These are phyloP conservation scores for Pteruthius melanotis DNA, from an alignment of 2,113 vertebrate genomes.

Conservation along the genomic window DNA sequence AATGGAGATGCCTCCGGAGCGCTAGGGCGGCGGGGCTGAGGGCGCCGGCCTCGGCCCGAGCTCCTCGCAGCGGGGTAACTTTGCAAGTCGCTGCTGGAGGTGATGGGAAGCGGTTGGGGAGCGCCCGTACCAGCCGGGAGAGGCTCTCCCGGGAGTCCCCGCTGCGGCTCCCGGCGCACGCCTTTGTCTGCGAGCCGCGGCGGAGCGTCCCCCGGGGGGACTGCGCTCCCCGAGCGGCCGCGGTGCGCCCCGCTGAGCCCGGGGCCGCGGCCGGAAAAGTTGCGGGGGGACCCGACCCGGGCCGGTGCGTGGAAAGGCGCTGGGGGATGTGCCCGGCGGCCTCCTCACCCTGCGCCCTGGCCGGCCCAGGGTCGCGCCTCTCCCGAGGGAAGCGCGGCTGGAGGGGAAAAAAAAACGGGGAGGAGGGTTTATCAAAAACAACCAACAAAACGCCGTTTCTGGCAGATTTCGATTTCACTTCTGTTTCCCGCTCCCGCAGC, in stretches of 20 bases:
- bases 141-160: background rate
- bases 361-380: background rate
- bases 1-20: background rate
- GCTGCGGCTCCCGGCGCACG: background rate
- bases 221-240: background rate
- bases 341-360: background rate
- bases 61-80: background rate
- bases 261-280: background rate
- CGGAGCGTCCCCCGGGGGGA: background rate
- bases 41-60: background rate
- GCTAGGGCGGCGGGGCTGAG: background rate
- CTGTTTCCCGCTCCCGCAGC: conserved; percentile 31
- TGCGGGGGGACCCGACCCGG: background rate
- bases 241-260: background rate
- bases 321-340: background rate
- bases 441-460: background rate
- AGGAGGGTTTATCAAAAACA: background rate
- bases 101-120: background rate
- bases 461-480: conserved; percentile 46
- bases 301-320: background rate
- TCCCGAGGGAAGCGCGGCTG: background rate
- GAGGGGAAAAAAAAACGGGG: accelerated
- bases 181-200: conserved; percentile 21
- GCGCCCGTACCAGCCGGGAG: background rate
- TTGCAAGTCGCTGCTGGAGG: background rate